phyloP scores from a whole-genome alignment of 2,113 vertebrate species.

The Euleptes europaea region DNA sequence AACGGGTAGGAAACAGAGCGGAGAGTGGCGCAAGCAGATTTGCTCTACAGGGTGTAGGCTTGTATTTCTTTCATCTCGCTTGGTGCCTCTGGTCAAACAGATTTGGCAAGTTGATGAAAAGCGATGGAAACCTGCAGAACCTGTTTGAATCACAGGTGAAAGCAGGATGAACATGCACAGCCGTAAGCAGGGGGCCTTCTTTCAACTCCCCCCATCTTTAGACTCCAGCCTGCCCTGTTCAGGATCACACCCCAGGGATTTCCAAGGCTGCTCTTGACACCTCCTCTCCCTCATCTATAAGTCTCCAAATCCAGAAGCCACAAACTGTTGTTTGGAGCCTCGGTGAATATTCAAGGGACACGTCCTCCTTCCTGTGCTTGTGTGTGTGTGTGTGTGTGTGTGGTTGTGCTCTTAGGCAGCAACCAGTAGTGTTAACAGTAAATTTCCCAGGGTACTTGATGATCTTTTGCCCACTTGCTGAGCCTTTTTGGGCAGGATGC shows the following conservation, averaged over 20 bases:
- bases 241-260: background rate
- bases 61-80: too few species aligned
- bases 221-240: background rate
- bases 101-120: too few species aligned
- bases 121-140: too few species aligned
- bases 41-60: too few species aligned
- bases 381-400: too few species aligned
- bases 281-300: background rate
- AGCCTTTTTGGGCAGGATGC: background rate
- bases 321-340: background rate
- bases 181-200: too few species aligned
- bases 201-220: background rate
- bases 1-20: background rate
- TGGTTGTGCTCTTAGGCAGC: rapidly evolving
- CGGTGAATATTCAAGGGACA: rapidly evolving
- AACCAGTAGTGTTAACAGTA: rapidly evolving
- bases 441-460: rapidly evolving
- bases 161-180: background rate
- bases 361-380: background rate
- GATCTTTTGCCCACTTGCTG: rapidly evolving
- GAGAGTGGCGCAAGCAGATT: background rate
- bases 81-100: background rate
- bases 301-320: background rate
- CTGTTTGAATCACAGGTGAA: background rate
- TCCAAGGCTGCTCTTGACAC: background rate